Base-by-base conservation (phyloP, 2,113 vertebrate genomes). In the Baryphthengus martii region DNA sequence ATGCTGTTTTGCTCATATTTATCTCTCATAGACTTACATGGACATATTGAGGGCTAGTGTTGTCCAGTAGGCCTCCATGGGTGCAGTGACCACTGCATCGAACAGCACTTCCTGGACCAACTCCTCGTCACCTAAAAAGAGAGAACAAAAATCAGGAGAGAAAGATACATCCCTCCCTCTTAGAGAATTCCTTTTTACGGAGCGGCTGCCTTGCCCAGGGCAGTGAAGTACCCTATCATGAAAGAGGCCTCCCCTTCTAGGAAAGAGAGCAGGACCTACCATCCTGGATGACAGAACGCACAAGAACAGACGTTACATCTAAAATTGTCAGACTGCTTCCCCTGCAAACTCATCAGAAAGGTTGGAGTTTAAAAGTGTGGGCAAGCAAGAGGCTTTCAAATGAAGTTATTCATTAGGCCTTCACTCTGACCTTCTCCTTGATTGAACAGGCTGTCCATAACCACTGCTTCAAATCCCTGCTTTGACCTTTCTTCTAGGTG, bases 11-110 rank as follows among this genome's bases (percentile, higher is more conserved):
- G n/a, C 7, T 26, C 6, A 3, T 44, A 45, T 35, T 83, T 77
- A 33, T 67, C 83, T 74, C 47, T 91, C 39, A 29, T 2, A 35
- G 9, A 97, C 96, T 74, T 96, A 99, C 99, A 97, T 94, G 47
- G 99, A 99, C 88, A 96, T 79, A 50, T 99, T 99, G 97, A 99
- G 99, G 75, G 98, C 98, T 42, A 99, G 90, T 2, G 98, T 98
- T 1, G 99, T 99, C 99, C 99, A 99, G 93, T 99, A 99, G 35
- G 99, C 99, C 94, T 99, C 99, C 98, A 99, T 98, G 52, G 99
- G 99, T 58, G 99, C 99, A 0, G 99, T 99, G 85, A 99, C 99
- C 89, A 99, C 99, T 3, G 99, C 99, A 17, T 99, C 99, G 58
- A 99, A 99, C 25, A 99, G 96, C 19, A 99, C 98, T 90, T 99